Base-by-base conservation (phyloP, 2,113 vertebrate species). In the Chaetura pelagica region DNA sequence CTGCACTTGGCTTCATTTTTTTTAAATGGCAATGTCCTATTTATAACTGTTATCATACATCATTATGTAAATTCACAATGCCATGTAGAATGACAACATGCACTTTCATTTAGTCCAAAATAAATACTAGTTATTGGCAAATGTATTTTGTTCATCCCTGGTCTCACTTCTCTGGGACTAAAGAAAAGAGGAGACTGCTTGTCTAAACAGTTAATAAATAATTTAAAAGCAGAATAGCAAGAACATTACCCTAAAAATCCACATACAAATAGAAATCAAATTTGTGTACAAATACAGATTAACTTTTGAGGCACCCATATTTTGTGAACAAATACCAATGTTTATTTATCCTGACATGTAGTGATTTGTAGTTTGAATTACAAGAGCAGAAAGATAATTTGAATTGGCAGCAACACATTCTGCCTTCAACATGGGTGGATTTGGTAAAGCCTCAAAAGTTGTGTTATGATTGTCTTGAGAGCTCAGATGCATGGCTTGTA, bases 151-250 rank as follows among this genome's bases (percentile, higher is more conserved):
- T 87, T 80, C 51, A 49, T 89, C 42, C 16, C 44, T 75, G 63
- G n/a, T 82, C 49, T 82, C 54, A 14, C 26, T 48, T 90, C 51
- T 80, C 19, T 68, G 24, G 30, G 52, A 92, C 30, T 63, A 87
- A 94, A 82, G 32, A 64, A 61, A 89, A 79, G 17, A 51, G 61
- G 44, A 73, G 54, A 42, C 24, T 67, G 30, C 74, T 94, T 93
- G 48, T 90, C 75, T 81, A 62, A 96, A 89, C 38, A 88, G 22
- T 69, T 81, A 87, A 93, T 94, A 91, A 42, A 93, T 93, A 89
- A 94, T 96, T 91, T 79, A 94, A 94, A 77, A 81, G 46, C 59
- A 79, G 38, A 59, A 40, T 90, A 94, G 27, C 57, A 75, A 86
- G 66, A 92, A 80, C 34, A 52, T 89, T 59, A 84, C 79, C 30